Evolutionary conservation across 1,140 invertebrate species (phyloP).

Genomic region (Reticulitermes speratus): DNA sequence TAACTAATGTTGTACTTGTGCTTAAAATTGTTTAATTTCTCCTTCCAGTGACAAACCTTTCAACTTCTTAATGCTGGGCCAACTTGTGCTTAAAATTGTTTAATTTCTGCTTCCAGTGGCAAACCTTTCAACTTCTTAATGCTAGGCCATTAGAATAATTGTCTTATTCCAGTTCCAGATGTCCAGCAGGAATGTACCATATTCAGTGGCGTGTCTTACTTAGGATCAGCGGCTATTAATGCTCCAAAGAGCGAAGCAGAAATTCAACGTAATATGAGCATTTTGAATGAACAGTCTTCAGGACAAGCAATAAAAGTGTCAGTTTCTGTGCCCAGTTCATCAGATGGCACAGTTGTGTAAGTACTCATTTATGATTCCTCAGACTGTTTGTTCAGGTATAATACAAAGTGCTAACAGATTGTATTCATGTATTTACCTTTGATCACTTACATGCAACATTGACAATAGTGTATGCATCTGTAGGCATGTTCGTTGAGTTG

Average conservation of each 20-base stretch:
- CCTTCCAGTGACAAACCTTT: background rate
- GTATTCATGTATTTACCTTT: too few species aligned
- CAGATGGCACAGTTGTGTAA: conserved; percentile 79
- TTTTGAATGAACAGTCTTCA: conserved; percentile 74
- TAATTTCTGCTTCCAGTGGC: conserved; percentile 15
- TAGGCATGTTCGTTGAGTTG: too few species aligned
- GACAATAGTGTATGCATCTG: too few species aligned
- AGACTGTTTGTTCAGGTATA: too few species aligned
- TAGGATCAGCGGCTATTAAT: conserved; percentile 90
- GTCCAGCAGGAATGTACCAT: conserved; percentile 84
- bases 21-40: background rate
- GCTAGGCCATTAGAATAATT: background rate
- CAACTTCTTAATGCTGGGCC: background rate
- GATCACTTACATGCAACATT: too few species aligned
- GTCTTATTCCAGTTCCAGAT: conserved; percentile 50
- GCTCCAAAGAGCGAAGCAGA: conserved; percentile 92
- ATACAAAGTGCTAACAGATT: too few species aligned
- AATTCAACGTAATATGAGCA: conserved; percentile 91
- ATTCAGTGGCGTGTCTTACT: conserved; percentile 91
- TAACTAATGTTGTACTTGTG: too few species aligned
- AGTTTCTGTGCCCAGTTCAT: conserved; percentile 87
- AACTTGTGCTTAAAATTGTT: background rate
- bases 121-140: background rate
- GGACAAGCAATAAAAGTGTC: conserved; percentile 81
- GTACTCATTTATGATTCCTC: conserved; percentile 40